These are phyloP conservation scores for Odiellus spinosus DNA, from an alignment of 2,888 invertebrate species.

Conservation along the genomic window DNA sequence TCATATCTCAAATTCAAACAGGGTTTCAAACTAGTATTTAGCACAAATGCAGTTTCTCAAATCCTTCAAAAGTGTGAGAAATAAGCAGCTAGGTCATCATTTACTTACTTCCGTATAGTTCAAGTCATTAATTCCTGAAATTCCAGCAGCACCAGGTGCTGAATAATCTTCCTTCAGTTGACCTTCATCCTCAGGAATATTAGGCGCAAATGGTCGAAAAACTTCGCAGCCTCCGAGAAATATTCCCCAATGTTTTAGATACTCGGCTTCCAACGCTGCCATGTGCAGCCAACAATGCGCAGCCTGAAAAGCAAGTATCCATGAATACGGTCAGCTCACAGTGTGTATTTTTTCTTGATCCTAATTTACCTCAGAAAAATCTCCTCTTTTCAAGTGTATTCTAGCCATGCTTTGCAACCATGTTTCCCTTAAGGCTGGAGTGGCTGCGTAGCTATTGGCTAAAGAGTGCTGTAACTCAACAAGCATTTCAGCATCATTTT, in stretches of 20 bases:
- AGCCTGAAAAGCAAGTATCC: conserved; percentile 44
- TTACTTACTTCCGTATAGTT: conserved; percentile 30
- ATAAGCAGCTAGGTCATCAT: too few relatives aligned
- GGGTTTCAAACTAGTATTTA: too few relatives aligned
- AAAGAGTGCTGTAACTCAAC: conserved; percentile 79
- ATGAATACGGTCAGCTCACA: too few relatives aligned
- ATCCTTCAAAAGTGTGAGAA: too few relatives aligned
- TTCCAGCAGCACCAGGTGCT: too few relatives aligned
- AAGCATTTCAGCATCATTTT: conserved; percentile 79
- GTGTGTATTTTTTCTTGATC: too few relatives aligned
- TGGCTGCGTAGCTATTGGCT: conserved; percentile 83
- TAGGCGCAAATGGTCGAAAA: conserved; percentile 60
- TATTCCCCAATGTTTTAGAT: conserved; percentile 48
- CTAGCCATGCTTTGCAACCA: conserved; percentile 88
- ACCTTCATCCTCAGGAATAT: conserved; percentile 71
- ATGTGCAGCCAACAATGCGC: conserved; percentile 90
- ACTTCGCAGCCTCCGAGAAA: conserved; percentile 73
- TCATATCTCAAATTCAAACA: too few relatives aligned
- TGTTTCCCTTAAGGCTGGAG: conserved; percentile 80
- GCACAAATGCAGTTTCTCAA: too few relatives aligned
- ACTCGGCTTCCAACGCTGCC: conserved; percentile 86
- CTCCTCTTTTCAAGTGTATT: conserved; percentile 61
- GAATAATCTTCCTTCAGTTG: conserved; percentile 37
- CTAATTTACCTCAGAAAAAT: conserved; percentile 71
- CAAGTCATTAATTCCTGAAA: conserved; percentile 32